Base-by-base conservation (phyloP, 2,797 vertebrate species). In the Cottoperca gobio region DNA sequence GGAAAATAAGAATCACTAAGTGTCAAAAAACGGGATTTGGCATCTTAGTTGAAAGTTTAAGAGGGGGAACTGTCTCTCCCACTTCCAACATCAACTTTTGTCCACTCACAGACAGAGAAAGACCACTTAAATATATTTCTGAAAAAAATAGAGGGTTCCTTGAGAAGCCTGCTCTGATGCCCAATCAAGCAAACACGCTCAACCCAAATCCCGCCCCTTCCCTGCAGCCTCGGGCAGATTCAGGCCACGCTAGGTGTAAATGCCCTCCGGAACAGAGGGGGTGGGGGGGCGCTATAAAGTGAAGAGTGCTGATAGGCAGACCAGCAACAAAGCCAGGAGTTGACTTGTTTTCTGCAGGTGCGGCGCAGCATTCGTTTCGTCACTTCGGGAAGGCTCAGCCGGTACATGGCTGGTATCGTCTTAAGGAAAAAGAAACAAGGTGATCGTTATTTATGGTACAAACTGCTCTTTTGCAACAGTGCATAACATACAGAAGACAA, bases 321-420 rank as follows among this genome's bases (percentile, higher is more conserved):
- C 93, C 92, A 98, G 95, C 67, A 97, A 89, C 73, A 94, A 92
- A 84, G 96, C 96, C 95, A 97, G 94, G 82, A 97, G 95, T 73
- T 84, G 88, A 86, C 95, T 94, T 77, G 95, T 92, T 92, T 96
- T 96, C 93, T 95, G 96, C 63, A 95, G 95, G 86, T 91, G 94
- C 33, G 95, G 93, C 54, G 95, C 97, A 8, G 96, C 95, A n/a
- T 93, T 94, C 2, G 97, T 92, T 10, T 96, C 96, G 78, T 98
- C 97, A 4, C 98, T 97, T 88, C 97, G 96, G 92, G 98, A 99
- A 76, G 98, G 97, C 92, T 99, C 98, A 76, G 98, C 98, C 73
- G 97, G 97, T 94, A 99, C 98, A 66, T 99, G 98, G 91, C 97
- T 97, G 59, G 97, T 99, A 89, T 99, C 98, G 90, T 99, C 98